Evolutionary conservation across 2,113 vertebrate genomes (phyloP).

Genomic region (Heteronetta atricapilla): DNA sequence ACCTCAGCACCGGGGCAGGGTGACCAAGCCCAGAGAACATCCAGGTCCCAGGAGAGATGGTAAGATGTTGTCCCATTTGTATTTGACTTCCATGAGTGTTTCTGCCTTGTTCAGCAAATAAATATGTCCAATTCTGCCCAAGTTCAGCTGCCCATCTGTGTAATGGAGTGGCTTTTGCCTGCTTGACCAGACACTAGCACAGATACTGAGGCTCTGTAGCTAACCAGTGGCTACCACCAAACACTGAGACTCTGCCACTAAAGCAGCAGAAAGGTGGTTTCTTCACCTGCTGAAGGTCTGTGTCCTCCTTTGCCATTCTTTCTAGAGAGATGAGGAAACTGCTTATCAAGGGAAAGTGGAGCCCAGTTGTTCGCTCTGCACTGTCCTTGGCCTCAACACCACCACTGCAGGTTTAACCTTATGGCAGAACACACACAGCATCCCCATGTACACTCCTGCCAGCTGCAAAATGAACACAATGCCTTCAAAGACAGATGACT

Average conservation of each 20-base stretch:
- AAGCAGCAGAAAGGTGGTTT: not conserved
- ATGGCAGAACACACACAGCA: not conserved
- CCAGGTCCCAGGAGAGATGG: not conserved
- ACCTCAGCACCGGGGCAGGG: not conserved
- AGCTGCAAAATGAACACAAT: not conserved
- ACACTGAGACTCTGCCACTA: not conserved
- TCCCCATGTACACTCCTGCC: not conserved
- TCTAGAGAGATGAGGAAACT: not conserved
- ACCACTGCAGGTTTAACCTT: not conserved
- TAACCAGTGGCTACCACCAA: not conserved
- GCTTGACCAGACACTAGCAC: not conserved
- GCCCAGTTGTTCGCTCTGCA: not conserved
- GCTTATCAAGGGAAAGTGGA: not conserved
- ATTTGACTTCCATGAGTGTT: not conserved
- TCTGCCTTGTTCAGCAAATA: not conserved
- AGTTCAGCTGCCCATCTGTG: not conserved
- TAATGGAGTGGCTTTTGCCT: not conserved
- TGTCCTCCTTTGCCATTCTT: not conserved
- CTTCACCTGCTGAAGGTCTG: accelerated
- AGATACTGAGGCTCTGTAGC: not conserved
- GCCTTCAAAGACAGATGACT: not conserved
- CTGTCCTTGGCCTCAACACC: not conserved
- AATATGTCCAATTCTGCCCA: not conserved
- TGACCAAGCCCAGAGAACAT: not conserved
- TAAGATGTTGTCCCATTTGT: not conserved